These are phyloP conservation scores for Halesus radiatus DNA, from an alignment of 1,140 invertebrate genomes.

Conservation along the genomic window DNA sequence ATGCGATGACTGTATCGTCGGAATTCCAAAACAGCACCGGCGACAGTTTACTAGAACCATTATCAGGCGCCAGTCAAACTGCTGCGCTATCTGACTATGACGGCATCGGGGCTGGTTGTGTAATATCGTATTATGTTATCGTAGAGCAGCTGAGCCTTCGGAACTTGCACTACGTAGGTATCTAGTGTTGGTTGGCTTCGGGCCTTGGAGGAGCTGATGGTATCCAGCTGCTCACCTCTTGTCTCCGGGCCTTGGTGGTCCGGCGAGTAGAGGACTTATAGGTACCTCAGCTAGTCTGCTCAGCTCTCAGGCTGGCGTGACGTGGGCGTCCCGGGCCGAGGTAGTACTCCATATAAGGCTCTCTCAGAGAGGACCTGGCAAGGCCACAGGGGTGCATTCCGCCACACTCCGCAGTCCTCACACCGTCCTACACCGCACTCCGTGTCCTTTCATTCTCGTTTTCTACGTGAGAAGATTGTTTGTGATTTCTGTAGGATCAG, in stretches of 20 bases:
- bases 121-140: not conserved
- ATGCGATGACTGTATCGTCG: not conserved
- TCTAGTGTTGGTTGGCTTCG: not conserved
- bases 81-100: not conserved
- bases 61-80: not conserved
- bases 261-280: too few relatives aligned
- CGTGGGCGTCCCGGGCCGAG: conserved; percentile 12
- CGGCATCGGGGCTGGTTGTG: not conserved
- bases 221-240: not conserved
- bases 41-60: not conserved
- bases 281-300: too few relatives aligned
- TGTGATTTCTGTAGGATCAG: too few relatives aligned
- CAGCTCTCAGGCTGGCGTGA: too few relatives aligned
- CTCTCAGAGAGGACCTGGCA: conserved; percentile 47
- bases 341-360: conserved; percentile 52
- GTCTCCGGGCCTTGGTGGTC: too few relatives aligned
- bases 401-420: conserved; percentile 10
- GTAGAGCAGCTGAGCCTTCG: not conserved
- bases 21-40: conserved; percentile 7
- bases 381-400: conserved; percentile 49
- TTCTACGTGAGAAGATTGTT: not conserved
- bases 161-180: too few relatives aligned
- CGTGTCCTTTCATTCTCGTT: not conserved
- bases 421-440: conserved; percentile 1
- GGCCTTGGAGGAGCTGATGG: not conserved